Evolutionary conservation across 2,113 vertebrate genomes (phyloP), one percentile per base, ranked within the genome.

Genomic region (Phyllopteryx taeniolatus): DNA sequence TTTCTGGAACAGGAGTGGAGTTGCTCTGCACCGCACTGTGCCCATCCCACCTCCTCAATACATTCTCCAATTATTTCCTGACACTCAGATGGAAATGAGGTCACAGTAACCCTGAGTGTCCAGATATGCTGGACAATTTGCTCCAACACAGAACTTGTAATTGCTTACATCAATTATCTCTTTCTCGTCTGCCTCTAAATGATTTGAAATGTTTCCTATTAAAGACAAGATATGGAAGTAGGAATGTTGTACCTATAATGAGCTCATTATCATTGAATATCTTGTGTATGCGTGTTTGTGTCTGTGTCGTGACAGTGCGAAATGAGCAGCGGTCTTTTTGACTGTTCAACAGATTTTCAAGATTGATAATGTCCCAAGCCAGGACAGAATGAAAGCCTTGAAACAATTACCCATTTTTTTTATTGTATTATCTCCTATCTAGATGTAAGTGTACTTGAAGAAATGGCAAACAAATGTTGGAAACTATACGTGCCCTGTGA

Each of bases 141-240:
- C 89, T 87, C 81, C 63, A 69, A 93, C 89, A 92, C 87, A 88
- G 79, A 90, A 91, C 77, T 90, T 85, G 83, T 92, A 93, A 93
- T 93, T 92, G 88, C 89, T 79, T 74, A 84, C 88, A 92, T 91
- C 91, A 92, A 92, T 93, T 92, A 91, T 90, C 82, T 84, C 83
- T 83, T 83, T 90, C 84, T 87, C 77, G 77, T 71, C 77, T 85
- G 78, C 81, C 71, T 79, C 83, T 90, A 84, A 76, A 81, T 90
- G 80, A 92, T 92, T 90, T 88, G 79, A 90, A 92, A 89, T 90
- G 87, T 89, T 92, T 86, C 86, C 83, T 90, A 89, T 93, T 91
- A 90, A 83, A 88, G 85, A 85, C 71, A 44, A 85, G 89, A 91
- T 91, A 88, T 86, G 90, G 86, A 79, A 85, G 82, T 71, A 70